Percentiles rank a stretch among this genome's conserved stretches.
These are phyloP conservation scores for Synaphobranchus kaupii DNA, from an alignment of 2,797 vertebrate genomes.

Conservation along the genomic window DNA sequence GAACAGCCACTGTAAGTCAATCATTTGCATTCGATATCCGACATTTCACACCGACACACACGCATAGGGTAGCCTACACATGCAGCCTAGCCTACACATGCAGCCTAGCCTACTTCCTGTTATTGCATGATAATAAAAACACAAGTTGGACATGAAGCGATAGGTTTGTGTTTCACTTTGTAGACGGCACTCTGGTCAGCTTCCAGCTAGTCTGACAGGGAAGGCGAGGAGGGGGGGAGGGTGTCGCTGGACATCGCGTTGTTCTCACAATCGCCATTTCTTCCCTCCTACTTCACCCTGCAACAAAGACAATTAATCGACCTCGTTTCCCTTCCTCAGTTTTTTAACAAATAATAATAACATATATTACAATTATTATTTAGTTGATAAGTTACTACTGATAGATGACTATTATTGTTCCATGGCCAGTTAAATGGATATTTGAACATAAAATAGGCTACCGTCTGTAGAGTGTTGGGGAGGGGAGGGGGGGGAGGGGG, in stretches of 20 bases:
- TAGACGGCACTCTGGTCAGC: neutral
- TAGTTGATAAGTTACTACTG: neutral
- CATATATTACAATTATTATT: neutral
- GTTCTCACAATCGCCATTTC: slow-evolving; percentile 17
- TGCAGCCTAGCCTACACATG: no score
- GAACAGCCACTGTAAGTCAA: neutral
- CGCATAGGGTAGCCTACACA: no score
- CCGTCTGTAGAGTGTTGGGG: neutral
- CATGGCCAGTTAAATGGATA: neutral
- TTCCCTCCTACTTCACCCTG: neutral
- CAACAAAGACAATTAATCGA: slow-evolving; percentile 10
- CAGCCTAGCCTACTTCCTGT: neutral
- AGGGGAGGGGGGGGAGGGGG: no score
- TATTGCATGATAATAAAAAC: neutral
- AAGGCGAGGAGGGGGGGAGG: neutral
- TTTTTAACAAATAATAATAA: no score
- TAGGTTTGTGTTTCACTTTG: neutral
- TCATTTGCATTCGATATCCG: neutral
- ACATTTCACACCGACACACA: neutral
- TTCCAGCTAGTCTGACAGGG: no score
- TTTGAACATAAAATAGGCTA: neutral
- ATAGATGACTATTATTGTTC: neutral
- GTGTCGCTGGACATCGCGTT: neutral
- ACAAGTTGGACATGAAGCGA: neutral
- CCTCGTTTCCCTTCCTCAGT: neutral